A percentile compares a stretch with the other conserved stretches of the same genome.
These are phyloP conservation scores for Acropora tenuis DNA, from an alignment of 64 coral and sea anemone species.

Conservation along the genomic window DNA sequence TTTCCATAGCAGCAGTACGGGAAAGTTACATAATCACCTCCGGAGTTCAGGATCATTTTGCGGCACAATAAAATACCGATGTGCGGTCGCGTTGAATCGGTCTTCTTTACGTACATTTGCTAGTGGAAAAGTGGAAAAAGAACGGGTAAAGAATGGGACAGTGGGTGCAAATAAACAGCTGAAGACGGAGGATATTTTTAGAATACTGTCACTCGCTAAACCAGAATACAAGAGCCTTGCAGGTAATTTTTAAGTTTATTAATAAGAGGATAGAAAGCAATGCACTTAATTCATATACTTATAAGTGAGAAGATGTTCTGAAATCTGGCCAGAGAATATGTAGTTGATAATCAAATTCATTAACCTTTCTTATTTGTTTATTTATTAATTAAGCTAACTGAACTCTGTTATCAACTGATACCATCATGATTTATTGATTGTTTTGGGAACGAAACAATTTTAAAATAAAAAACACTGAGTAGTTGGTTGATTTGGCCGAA, in stretches of 20 bases:
- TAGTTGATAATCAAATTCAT: too few relatives aligned
- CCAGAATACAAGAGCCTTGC: conserved; percentile 50
- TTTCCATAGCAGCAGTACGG: neutral
- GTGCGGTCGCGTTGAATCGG: neutral
- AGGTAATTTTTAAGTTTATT: neutral
- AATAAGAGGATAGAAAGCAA: neutral
- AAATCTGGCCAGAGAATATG: too few relatives aligned
- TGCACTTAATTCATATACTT: neutral
- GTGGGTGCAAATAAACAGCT: neutral
- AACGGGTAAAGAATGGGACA: neutral
- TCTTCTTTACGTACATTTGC: neutral
- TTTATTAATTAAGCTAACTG: too few relatives aligned
- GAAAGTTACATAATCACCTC: neutral
- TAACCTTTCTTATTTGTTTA: too few relatives aligned
- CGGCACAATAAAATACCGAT: neutral
- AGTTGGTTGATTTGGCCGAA: too few relatives aligned
- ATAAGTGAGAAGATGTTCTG: neutral
- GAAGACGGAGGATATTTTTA: conserved; percentile 19
- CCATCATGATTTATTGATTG: too few relatives aligned
- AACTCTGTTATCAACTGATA: too few relatives aligned
- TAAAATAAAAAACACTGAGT: too few relatives aligned
- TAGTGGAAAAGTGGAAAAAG: neutral
- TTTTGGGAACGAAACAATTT: too few relatives aligned
- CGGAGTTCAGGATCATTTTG: neutral
- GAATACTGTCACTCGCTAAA: conserved; percentile 40